Evolutionary conservation across 2,888 invertebrate genomes (phyloP), one percentile per base, ranked within the genome.

Genomic region (Drosophila nr. fundita): DNA sequence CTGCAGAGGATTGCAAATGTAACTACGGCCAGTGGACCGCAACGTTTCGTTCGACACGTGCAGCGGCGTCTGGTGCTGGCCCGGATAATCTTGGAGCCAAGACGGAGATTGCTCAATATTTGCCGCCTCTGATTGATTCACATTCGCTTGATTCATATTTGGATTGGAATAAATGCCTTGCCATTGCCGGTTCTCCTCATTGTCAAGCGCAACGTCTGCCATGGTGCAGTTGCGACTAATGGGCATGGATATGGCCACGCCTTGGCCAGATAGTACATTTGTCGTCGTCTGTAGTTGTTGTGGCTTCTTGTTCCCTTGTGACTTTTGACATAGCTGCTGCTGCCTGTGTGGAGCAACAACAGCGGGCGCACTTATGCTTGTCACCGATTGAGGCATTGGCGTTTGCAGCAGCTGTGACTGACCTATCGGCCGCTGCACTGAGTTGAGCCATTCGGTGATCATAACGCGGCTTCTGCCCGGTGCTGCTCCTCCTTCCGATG

Each of bases 391-490:
- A 13, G 11, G 42, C 42, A 42, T 21, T 42, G 42, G 42, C 21
- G 42, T 42, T 21, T 4, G 21, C 11, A 11, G 42, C 42, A 24
- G 18, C 15, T 24, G 8, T 18, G 15, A 2, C 53, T 34, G 54
- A 13, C 27, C 30, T 3, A 11, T 13, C 10, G 70, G 59, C 24
- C 27, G 24, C 29, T 55, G 58, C 15, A 87, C 65, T 7, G 65
- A 63, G n/a, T 52, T 61, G 11, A 86, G 64, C 86, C 83, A 88
- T 24, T 59, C 54, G n/a, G 38, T 38, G 1, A 86, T 61, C 7
- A 58, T n/a, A 21, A n/a, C 1, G 10, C 15, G 21, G 38, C 1
- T 6, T n/a, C 15, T 45, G 45, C 4, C 2, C 21, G 8, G 45
- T 24, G 45, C 21, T 15, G 1, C 13, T 24, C 8, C 45, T 24